Conservation (phyloP, 1,140 invertebrate species). For the Drosophila serrata region DNA sequence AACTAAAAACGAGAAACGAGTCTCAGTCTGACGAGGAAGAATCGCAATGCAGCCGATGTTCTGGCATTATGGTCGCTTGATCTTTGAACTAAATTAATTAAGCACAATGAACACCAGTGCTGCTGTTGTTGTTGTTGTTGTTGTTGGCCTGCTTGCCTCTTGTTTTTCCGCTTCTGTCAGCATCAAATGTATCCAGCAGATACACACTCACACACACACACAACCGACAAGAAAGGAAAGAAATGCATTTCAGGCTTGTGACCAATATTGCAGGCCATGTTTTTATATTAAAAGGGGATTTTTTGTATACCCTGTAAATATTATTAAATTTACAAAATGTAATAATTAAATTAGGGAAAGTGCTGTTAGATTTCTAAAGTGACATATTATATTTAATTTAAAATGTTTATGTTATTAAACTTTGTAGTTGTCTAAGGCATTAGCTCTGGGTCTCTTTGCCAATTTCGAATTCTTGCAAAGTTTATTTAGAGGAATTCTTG, state of each 20-base stretch:
- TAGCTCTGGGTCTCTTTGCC: background rate
- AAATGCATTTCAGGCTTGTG: conserved; percentile 32
- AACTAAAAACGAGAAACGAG: conserved; percentile 15
- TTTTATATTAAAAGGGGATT: too few relatives aligned
- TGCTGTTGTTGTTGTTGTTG: conserved; percentile 20
- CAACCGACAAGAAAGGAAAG: conserved; percentile 25
- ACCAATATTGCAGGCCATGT: conserved; percentile 19
- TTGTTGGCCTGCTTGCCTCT: background rate
- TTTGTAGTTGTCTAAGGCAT: too few relatives aligned
- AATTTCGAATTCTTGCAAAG: too few relatives aligned
- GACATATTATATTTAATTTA: background rate
- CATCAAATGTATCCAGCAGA: conserved; percentile 66
- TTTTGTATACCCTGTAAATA: background rate
- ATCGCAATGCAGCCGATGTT: conserved; percentile 63
- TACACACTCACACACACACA: conserved; percentile 10
- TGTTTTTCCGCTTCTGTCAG: conserved; percentile 37
- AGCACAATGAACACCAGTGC: conserved; percentile 82
- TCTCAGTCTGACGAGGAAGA: conserved; percentile 23
- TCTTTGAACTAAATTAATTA: conserved; percentile 85
- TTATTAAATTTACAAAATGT: background rate
- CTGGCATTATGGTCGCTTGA: conserved; percentile 68
- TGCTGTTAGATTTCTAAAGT: background rate
- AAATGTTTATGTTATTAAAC: too few relatives aligned
- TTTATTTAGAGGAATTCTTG: too few relatives aligned
- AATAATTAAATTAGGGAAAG: background rate